Base-by-base conservation (phyloP, 2,888 invertebrate species). In the Chalcis sispes region DNA sequence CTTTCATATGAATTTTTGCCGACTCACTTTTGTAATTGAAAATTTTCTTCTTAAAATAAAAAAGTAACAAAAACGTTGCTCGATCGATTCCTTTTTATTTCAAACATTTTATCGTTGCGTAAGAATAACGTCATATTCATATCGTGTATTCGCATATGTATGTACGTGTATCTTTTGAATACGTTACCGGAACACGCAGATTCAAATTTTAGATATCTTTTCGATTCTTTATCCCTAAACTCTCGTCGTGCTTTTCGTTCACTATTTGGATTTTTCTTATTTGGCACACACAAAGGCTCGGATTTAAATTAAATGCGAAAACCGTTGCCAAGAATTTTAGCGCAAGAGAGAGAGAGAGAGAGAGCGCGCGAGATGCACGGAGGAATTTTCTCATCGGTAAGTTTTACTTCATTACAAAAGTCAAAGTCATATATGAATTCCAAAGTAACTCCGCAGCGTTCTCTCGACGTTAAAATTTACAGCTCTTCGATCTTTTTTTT, bases 1-100 rank as follows among this genome's bases (percentile, higher is more conserved):
- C 5, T 36, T 36, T 36, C 36, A 10, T 42, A 15, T 15, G 42
- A 2, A 42, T 48, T 48, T 48, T n/a, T 18, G 64, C 64, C 2
- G 20, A 25, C 64, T 64, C 64, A 64, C 64, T 64, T 29, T 64
- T 4, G 48, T 48, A 48, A 64, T 64, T 64, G 64, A 64, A 64
- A 64, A 48, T 64, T 48, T 59, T 64, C 29, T 13, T 4, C 23
- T 40, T 13, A 23, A n/a, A n/a, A n/a, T n/a, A n/a, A n/a, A n/a
- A n/a, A n/a, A n/a, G n/a, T n/a, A n/a, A n/a, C n/a, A n/a, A n/a
- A n/a, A n/a, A 10, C n/a, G 13, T n/a, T 13, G 64, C n/a, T n/a
- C 20, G 48, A 64, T 64, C 18, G 64, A 48, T 64, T 64, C 32
- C 40, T 62, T n/a, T 64, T 29, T 46, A 27, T 42, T 27, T 27